Base-by-base conservation (phyloP, 1,140 invertebrate species). In the Calosoma granatense region DNA sequence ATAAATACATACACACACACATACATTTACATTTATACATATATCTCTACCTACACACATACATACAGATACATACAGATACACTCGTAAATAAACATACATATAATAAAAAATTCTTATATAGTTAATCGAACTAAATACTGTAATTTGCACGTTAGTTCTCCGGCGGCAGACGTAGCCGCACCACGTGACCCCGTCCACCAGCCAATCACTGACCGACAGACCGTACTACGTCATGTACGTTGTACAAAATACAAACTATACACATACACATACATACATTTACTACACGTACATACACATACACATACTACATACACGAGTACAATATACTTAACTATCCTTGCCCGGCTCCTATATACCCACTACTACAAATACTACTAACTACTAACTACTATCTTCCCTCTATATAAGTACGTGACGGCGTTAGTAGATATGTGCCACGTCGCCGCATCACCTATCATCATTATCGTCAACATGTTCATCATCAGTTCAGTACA, bases 91-190 rank as follows among this genome's bases (percentile, higher is more conserved):
- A 53, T 15, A 53, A 6, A 20, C 19, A 6, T 51, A 51, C 19
- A 51, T 51, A 51, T 51, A 51, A n/a, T n/a, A 53, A 21, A 47
- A 47, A 17, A 47, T 17, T 47, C 9, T 47, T 47, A 47, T 47
- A 47, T 47, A 47, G 41, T 47, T 47, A 47, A 47, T 47, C 41
- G 15, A 47, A 11, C 15, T 47, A 17, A 47, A 47, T 12, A 47
- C 41, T 47, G 41, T 47, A 47, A 47, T 11, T 47, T 47, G 41
- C 41, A 47, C 41, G 41, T 17, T 47, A 47, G 41, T 11, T 47
- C 41, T 47, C 41, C 41, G 17, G 17, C 9, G 41, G 41, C 41
- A 47, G 17, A 4, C 41, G 41, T 47, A 47, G 41, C 41, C 26
- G 26, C 26, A 30, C 14, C 41, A 47, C 41, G 15, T 47, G 41